These are phyloP conservation scores for Cistogaster globosa DNA, from an alignment of 2,888 invertebrate species.

Conservation along the genomic window DNA sequence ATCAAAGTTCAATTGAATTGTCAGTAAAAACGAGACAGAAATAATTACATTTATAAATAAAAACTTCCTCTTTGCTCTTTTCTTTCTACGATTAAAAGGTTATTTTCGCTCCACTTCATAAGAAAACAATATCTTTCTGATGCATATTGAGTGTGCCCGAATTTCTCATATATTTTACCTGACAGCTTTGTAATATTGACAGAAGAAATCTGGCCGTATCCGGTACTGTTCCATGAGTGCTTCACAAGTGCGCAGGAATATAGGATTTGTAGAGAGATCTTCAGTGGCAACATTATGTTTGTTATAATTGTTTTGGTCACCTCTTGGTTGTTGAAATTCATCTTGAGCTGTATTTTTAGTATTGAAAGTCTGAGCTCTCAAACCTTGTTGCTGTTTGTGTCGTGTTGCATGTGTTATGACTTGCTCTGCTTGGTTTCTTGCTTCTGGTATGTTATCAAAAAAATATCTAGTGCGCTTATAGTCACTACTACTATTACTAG, in stretches of 20 bases:
- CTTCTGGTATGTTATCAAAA: constrained; percentile 80
- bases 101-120: too few relatives aligned
- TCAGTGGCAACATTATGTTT: constrained; percentile 61
- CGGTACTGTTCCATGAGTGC: constrained; percentile 87
- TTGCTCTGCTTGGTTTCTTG: constrained; percentile 70
- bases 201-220: constrained; percentile 91
- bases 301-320: neutral
- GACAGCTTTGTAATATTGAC: constrained; percentile 86
- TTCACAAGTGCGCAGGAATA: constrained; percentile 84
- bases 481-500: constrained; percentile 41
- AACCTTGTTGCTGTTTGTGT: neutral
- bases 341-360: neutral
- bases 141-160: too few relatives aligned
- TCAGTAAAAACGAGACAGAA: too few relatives aligned
- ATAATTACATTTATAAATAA: too few relatives aligned
- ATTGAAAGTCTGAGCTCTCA: neutral
- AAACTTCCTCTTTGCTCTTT: too few relatives aligned
- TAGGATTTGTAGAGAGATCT: constrained; percentile 73
- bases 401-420: neutral
- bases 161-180: constrained; percentile 77
- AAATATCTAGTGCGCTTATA: constrained; percentile 79
- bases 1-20: too few relatives aligned
- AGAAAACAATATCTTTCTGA: too few relatives aligned
- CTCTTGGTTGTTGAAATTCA: neutral
- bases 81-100: too few relatives aligned